Evolutionary conservation across 2,797 vertebrate species (phyloP).

Genomic region (Alcedo atthis): DNA sequence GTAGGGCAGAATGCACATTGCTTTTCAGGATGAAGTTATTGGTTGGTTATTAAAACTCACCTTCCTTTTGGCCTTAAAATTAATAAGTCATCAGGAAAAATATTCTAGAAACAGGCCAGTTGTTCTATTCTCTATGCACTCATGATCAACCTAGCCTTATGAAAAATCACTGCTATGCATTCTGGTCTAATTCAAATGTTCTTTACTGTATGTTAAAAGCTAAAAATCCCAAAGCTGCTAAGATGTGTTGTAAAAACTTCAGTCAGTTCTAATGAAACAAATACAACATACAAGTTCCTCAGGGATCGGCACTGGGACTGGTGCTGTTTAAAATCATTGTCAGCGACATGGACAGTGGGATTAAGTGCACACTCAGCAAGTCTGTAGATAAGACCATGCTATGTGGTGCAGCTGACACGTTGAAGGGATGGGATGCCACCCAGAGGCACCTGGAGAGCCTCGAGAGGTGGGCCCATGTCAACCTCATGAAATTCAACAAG

Average conservation of each 20-base stretch:
- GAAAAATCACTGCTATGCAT: background rate
- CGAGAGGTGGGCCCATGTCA: no score
- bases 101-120: background rate
- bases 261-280: background rate
- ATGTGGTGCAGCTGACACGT: no score
- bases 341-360: no score
- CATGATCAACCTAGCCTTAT: background rate
- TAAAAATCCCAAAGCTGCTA: background rate
- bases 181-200: background rate
- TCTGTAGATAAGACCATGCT: no score
- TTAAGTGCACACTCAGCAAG: no score
- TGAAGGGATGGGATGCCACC: no score
- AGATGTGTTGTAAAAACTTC: background rate
- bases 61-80: background rate
- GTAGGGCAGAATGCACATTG: background rate
- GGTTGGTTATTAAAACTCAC: background rate
- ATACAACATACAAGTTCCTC: background rate
- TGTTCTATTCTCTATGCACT: background rate
- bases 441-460: no score
- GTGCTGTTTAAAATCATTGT: no score
- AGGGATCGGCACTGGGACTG: no score
- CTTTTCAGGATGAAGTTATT: background rate
- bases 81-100: background rate
- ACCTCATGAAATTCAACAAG: no score
- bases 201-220: background rate